These are phyloP conservation scores for Cathartes aura DNA, from an alignment of 2,113 vertebrate genomes.

Conservation along the genomic window DNA sequence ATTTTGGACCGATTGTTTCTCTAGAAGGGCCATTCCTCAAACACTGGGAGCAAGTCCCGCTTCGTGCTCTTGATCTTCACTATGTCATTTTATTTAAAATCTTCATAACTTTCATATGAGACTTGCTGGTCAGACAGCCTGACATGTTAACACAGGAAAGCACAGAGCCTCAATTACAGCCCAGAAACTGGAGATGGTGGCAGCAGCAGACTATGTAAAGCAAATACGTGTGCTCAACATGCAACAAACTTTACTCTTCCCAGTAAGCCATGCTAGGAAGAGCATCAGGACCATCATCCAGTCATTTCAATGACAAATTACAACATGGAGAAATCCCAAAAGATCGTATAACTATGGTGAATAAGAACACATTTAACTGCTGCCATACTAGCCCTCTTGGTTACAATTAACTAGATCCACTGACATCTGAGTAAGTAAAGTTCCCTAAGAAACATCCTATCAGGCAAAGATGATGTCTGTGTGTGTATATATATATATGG, in stretches of 20 bases:
- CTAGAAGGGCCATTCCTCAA: not conserved
- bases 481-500: accelerated
- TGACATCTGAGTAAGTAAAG: not conserved
- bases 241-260: not conserved
- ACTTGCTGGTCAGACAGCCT: not conserved
- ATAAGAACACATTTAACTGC: not conserved
- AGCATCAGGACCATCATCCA: not conserved
- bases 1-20: not conserved
- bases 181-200: not conserved
- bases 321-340: not conserved
- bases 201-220: not conserved
- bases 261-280: not conserved
- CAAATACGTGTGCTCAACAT: not conserved
- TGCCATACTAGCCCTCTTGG: not conserved
- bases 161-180: not conserved
- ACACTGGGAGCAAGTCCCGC: not conserved
- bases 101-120: not conserved
- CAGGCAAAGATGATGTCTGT: not conserved
- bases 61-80: not conserved
- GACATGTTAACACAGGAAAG: not conserved
- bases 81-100: not conserved
- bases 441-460: not conserved
- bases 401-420: not conserved
- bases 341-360: not conserved
- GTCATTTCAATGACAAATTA: not conserved